Conservation (phyloP, 2,797 vertebrate species). For the Mormyrus proboscirostris region DNA sequence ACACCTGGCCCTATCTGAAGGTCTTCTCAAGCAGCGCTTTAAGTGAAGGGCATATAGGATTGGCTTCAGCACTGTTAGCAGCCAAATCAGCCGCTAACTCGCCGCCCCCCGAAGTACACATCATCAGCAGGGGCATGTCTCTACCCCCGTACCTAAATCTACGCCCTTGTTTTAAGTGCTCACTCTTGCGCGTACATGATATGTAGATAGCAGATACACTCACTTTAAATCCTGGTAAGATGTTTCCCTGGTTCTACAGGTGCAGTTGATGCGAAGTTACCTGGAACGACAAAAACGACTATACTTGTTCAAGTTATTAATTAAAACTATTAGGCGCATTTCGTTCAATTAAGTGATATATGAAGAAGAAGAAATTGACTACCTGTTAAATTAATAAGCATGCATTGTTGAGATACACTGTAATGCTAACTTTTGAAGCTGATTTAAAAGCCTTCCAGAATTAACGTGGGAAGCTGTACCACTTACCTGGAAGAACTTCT, state of each 20-base stretch:
- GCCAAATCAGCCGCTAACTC: background rate
- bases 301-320: background rate
- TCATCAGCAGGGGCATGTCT: background rate
- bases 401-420: background rate
- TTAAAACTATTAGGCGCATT: background rate
- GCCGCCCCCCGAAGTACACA: background rate
- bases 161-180: background rate
- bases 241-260: background rate
- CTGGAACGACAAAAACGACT: background rate
- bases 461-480: background rate
- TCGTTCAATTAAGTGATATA: background rate
- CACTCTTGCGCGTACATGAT: background rate
- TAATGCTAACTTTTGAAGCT: background rate
- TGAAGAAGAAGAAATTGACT: background rate
- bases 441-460: background rate
- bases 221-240: background rate
- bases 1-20: background rate
- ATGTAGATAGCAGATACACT: background rate
- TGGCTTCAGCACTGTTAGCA: background rate
- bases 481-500: background rate
- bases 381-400: background rate
- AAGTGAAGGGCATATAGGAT: background rate
- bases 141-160: background rate
- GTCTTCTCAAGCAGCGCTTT: background rate
- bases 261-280: background rate